Conservation (phyloP, 2,113 vertebrate genomes). For the Lasiurus borealis region DNA sequence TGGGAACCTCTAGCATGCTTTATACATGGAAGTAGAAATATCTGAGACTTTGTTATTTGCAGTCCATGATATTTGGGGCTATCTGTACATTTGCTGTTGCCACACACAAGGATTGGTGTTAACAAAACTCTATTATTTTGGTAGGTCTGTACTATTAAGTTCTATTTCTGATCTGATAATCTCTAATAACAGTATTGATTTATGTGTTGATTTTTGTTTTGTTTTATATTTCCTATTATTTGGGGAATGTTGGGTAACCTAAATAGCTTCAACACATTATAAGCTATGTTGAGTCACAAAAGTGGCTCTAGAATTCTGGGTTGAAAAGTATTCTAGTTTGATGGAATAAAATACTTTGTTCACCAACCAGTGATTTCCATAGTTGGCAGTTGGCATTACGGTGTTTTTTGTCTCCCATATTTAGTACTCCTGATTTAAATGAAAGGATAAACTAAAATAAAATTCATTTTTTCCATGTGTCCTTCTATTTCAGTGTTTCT, state of each 20-base stretch:
- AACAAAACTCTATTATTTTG: not conserved
- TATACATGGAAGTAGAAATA: not conserved
- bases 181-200: not conserved
- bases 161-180: not conserved
- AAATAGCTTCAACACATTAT: not conserved
- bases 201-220: not conserved
- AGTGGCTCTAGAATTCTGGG: not conserved
- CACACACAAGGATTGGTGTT: not conserved
- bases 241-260: not conserved
- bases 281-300: not conserved
- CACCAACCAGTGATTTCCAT: not conserved
- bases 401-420: not conserved
- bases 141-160: not conserved
- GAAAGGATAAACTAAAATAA: not conserved
- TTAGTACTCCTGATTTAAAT: not conserved
- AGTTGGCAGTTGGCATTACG: not conserved
- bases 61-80: not conserved
- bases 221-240: not conserved
- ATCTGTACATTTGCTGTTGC: not conserved
- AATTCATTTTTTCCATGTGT: not conserved
- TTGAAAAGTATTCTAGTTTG: not conserved
- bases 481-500: not conserved
- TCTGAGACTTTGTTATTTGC: not conserved
- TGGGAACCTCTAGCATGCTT: not conserved
- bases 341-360: not conserved